phyloP scores from a whole-genome alignment of 53 echinoderm and acorn worm genomes.

The Actinopyga echinites region DNA sequence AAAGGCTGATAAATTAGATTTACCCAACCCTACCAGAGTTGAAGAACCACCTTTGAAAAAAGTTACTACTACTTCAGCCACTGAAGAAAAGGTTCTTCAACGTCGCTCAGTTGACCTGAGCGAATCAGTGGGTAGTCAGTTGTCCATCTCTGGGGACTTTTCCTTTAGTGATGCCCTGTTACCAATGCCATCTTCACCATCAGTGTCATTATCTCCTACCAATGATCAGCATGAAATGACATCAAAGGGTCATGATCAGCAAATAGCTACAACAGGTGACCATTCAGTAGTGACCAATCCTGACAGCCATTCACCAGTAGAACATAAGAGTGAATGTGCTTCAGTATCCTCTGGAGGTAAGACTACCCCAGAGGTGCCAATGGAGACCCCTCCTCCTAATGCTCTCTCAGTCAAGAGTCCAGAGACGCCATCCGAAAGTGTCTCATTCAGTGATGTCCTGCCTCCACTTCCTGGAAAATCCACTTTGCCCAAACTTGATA shows the following conservation, averaged over 20 bases:
- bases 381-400: neutral
- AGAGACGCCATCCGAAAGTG: neutral
- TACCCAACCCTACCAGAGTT: neutral
- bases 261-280: too few species aligned
- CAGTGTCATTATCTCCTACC: neutral
- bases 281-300: too few species aligned
- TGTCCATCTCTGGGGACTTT: constrained; percentile 3
- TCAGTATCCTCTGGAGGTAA: neutral
- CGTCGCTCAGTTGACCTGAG: neutral
- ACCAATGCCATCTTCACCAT: constrained; percentile 3
- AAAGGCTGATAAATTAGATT: too few species aligned
- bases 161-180: constrained; percentile 9
- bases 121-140: neutral
- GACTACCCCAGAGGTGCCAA: too few species aligned
- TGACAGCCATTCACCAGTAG: neutral
- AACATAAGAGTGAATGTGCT: neutral
- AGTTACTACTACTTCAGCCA: neutral
- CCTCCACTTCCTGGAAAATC: neutral
- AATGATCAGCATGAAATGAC: too few species aligned
- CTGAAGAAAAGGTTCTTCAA: neutral
- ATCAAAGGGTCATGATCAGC: too few species aligned
- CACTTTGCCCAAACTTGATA: neutral
- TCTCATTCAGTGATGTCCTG: neutral
- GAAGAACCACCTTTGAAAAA: neutral
- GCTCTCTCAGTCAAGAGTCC: neutral